Conservation (phyloP, 2,888 invertebrate genomes). For the Drosophila koepferae region DNA sequence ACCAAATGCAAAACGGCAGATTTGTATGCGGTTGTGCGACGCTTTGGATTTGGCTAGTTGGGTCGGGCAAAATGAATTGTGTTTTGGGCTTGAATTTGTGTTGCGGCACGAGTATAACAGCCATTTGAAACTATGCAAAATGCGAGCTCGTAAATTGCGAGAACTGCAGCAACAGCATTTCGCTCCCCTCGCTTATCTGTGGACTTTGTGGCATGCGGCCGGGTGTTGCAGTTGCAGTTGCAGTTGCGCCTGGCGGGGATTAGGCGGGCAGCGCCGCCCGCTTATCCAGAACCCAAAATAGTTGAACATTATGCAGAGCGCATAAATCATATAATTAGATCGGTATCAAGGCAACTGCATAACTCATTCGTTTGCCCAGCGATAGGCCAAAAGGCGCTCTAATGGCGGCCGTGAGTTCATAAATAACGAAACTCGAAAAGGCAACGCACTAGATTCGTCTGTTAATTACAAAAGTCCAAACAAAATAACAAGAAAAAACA, state of each 20-base stretch:
- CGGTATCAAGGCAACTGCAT: slow-evolving; percentile 50
- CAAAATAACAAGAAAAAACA: neutral
- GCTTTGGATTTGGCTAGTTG: slow-evolving; percentile 46
- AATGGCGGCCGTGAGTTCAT: slow-evolving; percentile 32
- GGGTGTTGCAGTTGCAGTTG: slow-evolving; percentile 15
- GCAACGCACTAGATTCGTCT: slow-evolving; percentile 50
- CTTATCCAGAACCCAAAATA: slow-evolving; percentile 52
- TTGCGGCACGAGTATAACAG: slow-evolving; percentile 56
- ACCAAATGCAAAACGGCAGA: slow-evolving; percentile 72
- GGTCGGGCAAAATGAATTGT: slow-evolving; percentile 58
- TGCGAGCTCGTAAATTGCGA: slow-evolving; percentile 63
- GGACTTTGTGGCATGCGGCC: slow-evolving; percentile 15
- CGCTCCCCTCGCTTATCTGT: slow-evolving; percentile 37
- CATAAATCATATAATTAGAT: slow-evolving; percentile 77
- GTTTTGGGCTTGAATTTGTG: slow-evolving; percentile 55
- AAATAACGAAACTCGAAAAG: slow-evolving; percentile 22
- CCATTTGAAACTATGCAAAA: slow-evolving; percentile 79
- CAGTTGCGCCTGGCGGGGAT: slow-evolving; percentile 35
- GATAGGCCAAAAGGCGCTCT: slow-evolving; percentile 55
- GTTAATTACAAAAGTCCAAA: slow-evolving; percentile 59
- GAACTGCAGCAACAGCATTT: slow-evolving; percentile 42
- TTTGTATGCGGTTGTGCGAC: slow-evolving; percentile 64
- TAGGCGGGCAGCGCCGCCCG: slow-evolving; percentile 36
- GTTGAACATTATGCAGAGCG: slow-evolving; percentile 59
- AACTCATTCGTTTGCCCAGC: slow-evolving; percentile 41